phyloP scores from a whole-genome alignment of 2,888 invertebrate genomes.

The Nomada lathburiana region DNA sequence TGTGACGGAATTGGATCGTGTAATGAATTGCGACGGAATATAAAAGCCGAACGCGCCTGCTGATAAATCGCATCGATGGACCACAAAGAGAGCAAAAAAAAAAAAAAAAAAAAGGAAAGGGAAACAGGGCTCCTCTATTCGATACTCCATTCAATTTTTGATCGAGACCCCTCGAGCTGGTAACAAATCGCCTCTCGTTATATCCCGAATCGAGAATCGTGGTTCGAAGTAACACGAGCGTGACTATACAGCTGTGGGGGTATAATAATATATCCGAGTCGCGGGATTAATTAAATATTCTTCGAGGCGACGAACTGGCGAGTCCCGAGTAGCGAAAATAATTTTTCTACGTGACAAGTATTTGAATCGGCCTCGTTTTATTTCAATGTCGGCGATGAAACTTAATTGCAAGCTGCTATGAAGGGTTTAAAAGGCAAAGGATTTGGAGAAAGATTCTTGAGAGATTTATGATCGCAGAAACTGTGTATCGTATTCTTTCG shows the following conservation, averaged over 20 bases:
- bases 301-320: not conserved
- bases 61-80: conserved; percentile 38
- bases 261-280: conserved; percentile 10
- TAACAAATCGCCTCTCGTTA: conserved; percentile 46
- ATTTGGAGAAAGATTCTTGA: no score
- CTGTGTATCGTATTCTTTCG: not conserved
- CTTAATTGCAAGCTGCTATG: not conserved
- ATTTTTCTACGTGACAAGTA: not conserved
- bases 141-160: conserved; percentile 32
- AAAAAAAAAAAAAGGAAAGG: not conserved
- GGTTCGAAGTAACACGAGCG: not conserved
- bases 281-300: conserved; percentile 20
- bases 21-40: conserved; percentile 44
- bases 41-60: conserved; percentile 14
- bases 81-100: conserved; percentile 5
- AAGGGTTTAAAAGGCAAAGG: no score
- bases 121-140: not conserved
- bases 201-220: conserved; percentile 8
- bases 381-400: not conserved
- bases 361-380: not conserved
- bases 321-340: not conserved
- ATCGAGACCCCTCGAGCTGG: not conserved
- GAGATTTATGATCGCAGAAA: no score
- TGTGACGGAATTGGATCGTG: conserved; percentile 31
- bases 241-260: not conserved